A percentile compares a stretch with the other conserved stretches of the same genome.
Evolutionary conservation across 2,888 invertebrate genomes (phyloP).

Genomic region (Agapostemon virescens): DNA sequence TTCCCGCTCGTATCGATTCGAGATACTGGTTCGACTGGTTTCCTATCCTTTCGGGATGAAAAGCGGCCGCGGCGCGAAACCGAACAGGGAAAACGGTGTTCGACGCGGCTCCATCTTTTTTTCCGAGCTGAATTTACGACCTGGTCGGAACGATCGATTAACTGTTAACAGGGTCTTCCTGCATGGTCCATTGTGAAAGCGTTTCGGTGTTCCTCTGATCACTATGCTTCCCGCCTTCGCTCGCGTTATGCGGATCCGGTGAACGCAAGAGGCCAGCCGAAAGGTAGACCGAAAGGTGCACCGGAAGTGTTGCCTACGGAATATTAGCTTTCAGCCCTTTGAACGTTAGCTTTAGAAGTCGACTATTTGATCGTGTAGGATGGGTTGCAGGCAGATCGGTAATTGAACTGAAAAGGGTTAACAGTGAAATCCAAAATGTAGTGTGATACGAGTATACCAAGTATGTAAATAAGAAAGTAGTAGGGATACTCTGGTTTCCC

Average conservation of each 20-base stretch:
- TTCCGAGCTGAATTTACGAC: slow-evolving; percentile 36
- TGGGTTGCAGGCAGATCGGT: too few species aligned
- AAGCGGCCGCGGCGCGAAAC: slow-evolving; percentile 34
- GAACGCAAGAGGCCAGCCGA: neutral
- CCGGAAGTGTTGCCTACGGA: too few species aligned
- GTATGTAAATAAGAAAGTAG: too few species aligned
- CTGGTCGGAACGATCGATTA: slow-evolving; percentile 40
- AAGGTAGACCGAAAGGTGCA: neutral
- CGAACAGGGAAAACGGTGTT: neutral
- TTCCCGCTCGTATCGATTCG: slow-evolving; percentile 68
- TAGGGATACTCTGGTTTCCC: too few species aligned
- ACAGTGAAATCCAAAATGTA: too few species aligned
- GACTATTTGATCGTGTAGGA: too few species aligned
- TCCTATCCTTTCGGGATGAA: slow-evolving; percentile 54
- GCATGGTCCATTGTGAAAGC: slow-evolving; percentile 30
- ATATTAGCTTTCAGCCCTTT: too few species aligned
- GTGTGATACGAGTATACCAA: too few species aligned
- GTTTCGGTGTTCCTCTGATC: slow-evolving; percentile 35
- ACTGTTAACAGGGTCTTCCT: slow-evolving; percentile 44
- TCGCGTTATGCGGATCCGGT: neutral
- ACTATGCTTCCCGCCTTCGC: neutral
- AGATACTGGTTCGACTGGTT: slow-evolving; percentile 66
- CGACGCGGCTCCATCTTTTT: slow-evolving; percentile 44
- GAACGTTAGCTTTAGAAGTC: too few species aligned
- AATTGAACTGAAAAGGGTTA: too few species aligned